Conservation (phyloP, 1,140 invertebrate species). For the Listronotus bonariensis region DNA sequence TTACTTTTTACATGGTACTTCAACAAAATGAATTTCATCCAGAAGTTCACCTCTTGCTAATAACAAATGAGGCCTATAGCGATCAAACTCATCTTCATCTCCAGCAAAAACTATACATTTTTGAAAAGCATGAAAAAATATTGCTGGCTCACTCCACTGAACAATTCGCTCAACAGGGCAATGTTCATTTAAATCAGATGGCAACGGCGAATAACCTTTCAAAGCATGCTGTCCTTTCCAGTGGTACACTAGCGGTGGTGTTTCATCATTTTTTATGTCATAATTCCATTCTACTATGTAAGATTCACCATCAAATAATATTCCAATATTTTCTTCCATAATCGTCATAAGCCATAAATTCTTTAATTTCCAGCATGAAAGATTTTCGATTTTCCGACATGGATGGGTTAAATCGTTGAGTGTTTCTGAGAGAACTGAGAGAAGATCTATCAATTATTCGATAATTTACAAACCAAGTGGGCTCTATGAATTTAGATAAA, state of each 20-base stretch:
- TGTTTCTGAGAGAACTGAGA: not conserved
- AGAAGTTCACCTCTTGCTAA: constrained; percentile 39
- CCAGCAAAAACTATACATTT: constrained; percentile 31
- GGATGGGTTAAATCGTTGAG: constrained; percentile 16
- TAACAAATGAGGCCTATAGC: constrained; percentile 28
- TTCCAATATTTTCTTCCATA: constrained; percentile 6
- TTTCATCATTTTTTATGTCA: constrained; percentile 29
- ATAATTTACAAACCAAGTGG: constrained; percentile 22
- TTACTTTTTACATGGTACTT: constrained; percentile 31
- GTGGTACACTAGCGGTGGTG: constrained; percentile 31
- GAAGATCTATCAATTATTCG: constrained; percentile 16
- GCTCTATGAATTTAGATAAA: constrained; percentile 12
- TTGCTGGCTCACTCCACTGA: constrained; percentile 42
- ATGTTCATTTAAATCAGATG: constrained; percentile 36
- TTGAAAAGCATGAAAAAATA: constrained; percentile 41
- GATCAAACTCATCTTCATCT: constrained; percentile 28
- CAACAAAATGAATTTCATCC: constrained; percentile 42
- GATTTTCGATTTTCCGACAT: constrained; percentile 24
- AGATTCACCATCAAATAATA: constrained; percentile 34
- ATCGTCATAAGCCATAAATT: constrained; percentile 24
- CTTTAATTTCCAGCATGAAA: constrained; percentile 37
- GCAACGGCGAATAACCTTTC: constrained; percentile 40
- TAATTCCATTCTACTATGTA: constrained; percentile 41
- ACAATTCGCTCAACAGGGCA: constrained; percentile 38
- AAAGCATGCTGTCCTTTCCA: constrained; percentile 38